Evolutionary conservation across 2,113 vertebrate genomes (phyloP).

Genomic region (Isurus oxyrinchus): DNA sequence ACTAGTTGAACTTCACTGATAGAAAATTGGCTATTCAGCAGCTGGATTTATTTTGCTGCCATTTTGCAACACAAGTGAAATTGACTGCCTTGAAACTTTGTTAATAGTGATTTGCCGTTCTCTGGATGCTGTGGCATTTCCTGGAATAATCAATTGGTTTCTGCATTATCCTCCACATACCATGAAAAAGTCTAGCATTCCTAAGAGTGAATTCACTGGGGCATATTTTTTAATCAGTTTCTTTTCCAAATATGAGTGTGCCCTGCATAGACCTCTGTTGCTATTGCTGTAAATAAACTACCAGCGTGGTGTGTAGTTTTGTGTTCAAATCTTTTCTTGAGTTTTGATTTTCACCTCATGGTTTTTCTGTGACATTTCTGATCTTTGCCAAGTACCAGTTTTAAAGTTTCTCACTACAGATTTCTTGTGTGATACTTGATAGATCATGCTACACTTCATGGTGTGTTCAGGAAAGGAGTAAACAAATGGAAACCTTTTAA

Average conservation of each 20-base stretch:
- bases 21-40: neutral
- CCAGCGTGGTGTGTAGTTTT: neutral
- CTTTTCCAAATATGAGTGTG: neutral
- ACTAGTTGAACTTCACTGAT: neutral
- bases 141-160: neutral
- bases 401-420: neutral
- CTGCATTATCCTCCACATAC: constrained; percentile 13
- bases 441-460: neutral
- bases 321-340: neutral
- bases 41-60: neutral
- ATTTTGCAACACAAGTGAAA: neutral
- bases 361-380: neutral
- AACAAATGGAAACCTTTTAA: neutral
- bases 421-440: neutral
- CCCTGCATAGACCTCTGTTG: neutral
- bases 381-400: neutral
- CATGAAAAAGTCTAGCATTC: constrained; percentile 2
- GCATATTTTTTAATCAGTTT: neutral
- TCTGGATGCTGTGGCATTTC: neutral
- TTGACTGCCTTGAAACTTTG: neutral
- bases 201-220: neutral
- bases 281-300: neutral
- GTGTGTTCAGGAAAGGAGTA: neutral
- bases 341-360: neutral
- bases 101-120: neutral